phyloP scores from a whole-genome alignment of 2,888 invertebrate genomes.

The Eupithecia tripunctaria region DNA sequence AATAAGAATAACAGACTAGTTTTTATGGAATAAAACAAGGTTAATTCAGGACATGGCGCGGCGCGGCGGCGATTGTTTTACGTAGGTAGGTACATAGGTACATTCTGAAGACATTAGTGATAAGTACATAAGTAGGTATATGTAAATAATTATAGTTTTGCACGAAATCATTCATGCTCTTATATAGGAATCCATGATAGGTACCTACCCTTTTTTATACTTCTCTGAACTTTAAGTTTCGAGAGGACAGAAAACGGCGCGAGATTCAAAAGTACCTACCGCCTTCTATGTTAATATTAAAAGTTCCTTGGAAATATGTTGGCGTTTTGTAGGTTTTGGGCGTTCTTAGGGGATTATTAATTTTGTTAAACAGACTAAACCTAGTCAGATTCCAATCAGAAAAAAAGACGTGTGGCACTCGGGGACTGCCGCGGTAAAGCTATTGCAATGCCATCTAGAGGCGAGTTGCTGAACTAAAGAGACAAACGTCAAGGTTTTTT shows the following conservation, averaged over 20 bases:
- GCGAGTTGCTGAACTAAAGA: no score
- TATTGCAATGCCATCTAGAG: no score
- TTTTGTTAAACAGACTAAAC: no score
- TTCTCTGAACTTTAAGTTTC: neutral
- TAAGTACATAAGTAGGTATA: neutral
- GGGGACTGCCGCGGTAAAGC: no score
- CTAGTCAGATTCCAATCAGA: no score
- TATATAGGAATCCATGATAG: neutral
- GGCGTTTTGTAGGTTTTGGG: no score
- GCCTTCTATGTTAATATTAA: neutral
- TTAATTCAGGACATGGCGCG: neutral
- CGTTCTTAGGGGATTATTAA: no score
- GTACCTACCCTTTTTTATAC: neutral
- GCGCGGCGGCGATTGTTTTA: neutral
- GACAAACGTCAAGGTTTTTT: no score
- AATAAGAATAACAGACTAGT: neutral
- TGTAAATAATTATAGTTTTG: neutral
- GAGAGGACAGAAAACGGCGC: conserved; percentile 1
- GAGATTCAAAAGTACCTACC: conserved; percentile 7
- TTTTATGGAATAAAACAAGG: neutral
- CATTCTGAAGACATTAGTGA: neutral
- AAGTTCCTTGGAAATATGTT: neutral
- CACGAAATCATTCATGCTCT: neutral
- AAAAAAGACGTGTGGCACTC: no score
- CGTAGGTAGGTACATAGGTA: neutral